These are phyloP conservation scores for Amblyjoppa proteus DNA, from an alignment of 2,888 invertebrate species.

Conservation along the genomic window DNA sequence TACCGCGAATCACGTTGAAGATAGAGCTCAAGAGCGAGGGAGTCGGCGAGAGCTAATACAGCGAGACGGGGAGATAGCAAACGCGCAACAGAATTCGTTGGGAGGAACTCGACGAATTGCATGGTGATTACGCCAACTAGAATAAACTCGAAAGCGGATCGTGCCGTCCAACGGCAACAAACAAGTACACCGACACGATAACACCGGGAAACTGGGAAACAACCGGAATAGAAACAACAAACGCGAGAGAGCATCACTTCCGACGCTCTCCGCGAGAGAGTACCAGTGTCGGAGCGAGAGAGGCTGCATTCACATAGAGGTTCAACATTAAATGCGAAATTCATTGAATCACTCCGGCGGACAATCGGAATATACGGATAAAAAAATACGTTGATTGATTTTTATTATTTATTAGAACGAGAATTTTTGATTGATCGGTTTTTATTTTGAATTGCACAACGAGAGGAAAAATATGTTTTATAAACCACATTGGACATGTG, in stretches of 20 bases:
- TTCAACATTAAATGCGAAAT: constrained; percentile 31
- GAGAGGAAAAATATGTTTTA: not conserved
- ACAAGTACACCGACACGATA: constrained; percentile 48
- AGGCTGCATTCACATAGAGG: constrained; percentile 10
- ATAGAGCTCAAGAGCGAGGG: constrained; percentile 15
- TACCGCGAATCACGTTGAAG: constrained; percentile 21
- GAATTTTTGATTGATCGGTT: not conserved
- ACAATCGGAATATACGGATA: not conserved
- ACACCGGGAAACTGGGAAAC: constrained; percentile 51
- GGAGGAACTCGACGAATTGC: constrained; percentile 36
- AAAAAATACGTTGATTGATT: not conserved
- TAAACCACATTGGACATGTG: not conserved
- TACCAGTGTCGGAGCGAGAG: not conserved
- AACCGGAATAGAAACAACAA: constrained; percentile 45
- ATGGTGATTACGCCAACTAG: constrained; percentile 62
- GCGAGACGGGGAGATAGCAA: constrained; percentile 25
- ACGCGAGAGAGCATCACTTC: constrained; percentile 30
- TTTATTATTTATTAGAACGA: not conserved
- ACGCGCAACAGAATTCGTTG: constrained; percentile 23
- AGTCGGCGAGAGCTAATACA: not conserved
- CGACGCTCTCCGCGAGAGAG: constrained; percentile 6
- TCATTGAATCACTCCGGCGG: constrained; percentile 27
- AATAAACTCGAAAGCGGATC: constrained; percentile 52
- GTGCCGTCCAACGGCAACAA: constrained; percentile 53
- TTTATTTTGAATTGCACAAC: not conserved